Evolutionary conservation across 2,113 vertebrate species (phyloP), one percentile per base, ranked within the genome.

Genomic region (Notechis scutatus): DNA sequence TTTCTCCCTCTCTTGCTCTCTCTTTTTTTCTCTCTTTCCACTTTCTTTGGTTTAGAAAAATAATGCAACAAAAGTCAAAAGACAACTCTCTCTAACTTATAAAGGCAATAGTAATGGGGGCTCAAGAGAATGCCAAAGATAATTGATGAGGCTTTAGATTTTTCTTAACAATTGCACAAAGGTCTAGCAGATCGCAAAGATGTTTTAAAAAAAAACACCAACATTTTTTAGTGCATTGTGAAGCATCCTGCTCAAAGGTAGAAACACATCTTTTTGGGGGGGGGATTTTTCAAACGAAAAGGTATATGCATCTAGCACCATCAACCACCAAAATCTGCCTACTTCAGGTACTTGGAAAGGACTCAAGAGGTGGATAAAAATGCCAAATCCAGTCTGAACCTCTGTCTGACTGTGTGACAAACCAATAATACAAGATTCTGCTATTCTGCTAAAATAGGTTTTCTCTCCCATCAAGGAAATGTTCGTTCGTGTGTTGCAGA

Each of bases 231-330:
- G 93, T 90, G 94, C 93, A 91, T 92, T 93, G 95, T 95, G 95
- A 95, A 93, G 92, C 93, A 93, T 95, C 94, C 94, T 93, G 92
- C 94, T 88, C 92, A 91, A 90, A 94, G 34, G 56, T 94, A 94
- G 93, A 96, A 96, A 0, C 90, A 93, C 90, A 94, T 92, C 87
- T 90, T 91, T 88, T 93, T 91, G n/a, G n/a, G n/a, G n/a, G n/a
- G n/a, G n/a, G n/a, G n/a, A n/a, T 86, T 92, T 61, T 96, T 95
- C 91, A 93, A 92, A 55, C 93, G 93, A 56, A 95, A 92, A 95
- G 92, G 1, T 69, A n/a, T 29, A 12, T 64, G 61, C 26, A 29
- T n/a, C 26, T n/a, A 69, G 11, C 11, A 69, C 24, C 29, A n/a
- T 69, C 61, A n/a, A 69, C n/a, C 61, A n/a, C 61, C 61, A 69